phyloP scores from a whole-genome alignment of 2,797 vertebrate species.

The Tragopan temminckii region DNA sequence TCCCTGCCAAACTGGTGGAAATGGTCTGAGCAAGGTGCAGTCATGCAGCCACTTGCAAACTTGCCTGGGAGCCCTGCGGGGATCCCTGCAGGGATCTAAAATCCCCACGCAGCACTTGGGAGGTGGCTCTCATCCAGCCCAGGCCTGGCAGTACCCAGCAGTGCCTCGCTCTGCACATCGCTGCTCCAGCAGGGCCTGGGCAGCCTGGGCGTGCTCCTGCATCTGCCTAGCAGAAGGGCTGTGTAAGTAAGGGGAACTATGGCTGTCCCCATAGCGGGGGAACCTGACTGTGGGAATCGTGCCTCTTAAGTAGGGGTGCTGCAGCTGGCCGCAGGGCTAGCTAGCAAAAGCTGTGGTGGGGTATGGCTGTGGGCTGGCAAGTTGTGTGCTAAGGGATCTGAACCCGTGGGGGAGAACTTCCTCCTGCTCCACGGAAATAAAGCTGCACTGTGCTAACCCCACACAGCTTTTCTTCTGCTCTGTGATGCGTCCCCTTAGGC shows the following conservation, averaged over 20 bases:
- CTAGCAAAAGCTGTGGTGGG: background rate
- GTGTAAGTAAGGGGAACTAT: background rate
- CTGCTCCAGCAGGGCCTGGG: background rate
- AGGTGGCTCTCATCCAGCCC: background rate
- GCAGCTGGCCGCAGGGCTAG: slow-evolving; percentile 5
- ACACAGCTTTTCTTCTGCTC: background rate
- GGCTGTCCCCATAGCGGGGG: too few species aligned
- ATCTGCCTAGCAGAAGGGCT: background rate
- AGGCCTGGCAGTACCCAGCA: background rate
- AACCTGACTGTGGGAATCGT: background rate
- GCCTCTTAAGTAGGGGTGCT: background rate
- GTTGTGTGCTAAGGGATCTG: background rate
- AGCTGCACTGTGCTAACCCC: slow-evolving; percentile 66
- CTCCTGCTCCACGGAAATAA: slow-evolving; percentile 50
- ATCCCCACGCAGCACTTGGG: background rate
- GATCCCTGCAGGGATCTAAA: background rate
- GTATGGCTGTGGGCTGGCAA: background rate
- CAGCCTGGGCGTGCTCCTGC: background rate
- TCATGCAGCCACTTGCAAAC: background rate
- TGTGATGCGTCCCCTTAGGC: fast-evolving
- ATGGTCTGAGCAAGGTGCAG: background rate
- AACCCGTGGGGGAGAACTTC: background rate
- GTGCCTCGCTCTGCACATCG: background rate
- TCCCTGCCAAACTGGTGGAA: background rate
- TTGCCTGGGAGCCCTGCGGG: background rate